Conservation (phyloP, 1,140 invertebrate species). For the Lasaia peninsularis region DNA sequence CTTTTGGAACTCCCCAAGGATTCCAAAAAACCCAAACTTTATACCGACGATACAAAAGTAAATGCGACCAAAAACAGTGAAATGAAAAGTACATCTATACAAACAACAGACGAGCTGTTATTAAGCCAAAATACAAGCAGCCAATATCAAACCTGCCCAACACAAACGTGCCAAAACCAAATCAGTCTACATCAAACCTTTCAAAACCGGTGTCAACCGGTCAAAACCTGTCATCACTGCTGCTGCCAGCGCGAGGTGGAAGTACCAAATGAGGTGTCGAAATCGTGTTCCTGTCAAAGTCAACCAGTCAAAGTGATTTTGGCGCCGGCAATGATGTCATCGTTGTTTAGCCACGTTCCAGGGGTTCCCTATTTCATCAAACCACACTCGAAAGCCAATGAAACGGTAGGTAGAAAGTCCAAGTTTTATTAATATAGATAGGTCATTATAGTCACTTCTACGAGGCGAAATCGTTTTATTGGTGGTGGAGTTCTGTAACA, state of each 20-base stretch:
- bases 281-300: conserved; percentile 38
- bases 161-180: not conserved
- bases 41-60: conserved; percentile 19
- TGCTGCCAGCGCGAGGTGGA: conserved; percentile 30
- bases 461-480: too few species aligned
- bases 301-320: conserved; percentile 58
- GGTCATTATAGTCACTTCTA: too few species aligned
- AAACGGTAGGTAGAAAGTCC: conserved; percentile 40
- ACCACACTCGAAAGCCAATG: conserved; percentile 29
- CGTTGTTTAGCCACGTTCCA: conserved; percentile 44
- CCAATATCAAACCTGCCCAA: not conserved
- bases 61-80: conserved; percentile 28
- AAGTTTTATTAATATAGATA: too few species aligned
- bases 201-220: conserved; percentile 21
- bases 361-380: conserved; percentile 51
- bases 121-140: conserved; percentile 15
- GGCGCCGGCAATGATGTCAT: conserved; percentile 59
- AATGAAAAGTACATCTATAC: conserved; percentile 40
- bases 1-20: conserved; percentile 46
- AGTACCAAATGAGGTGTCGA: conserved; percentile 21
- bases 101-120: conserved; percentile 21
- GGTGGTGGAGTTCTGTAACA: too few species aligned
- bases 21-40: conserved; percentile 54
- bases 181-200: conserved; percentile 14
- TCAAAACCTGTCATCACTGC: conserved; percentile 39